Percentiles rank a stretch among this genome's conserved stretches.
phyloP scores from a whole-genome alignment of 2,888 invertebrate genomes.

The Caenorhabditis sinica region DNA sequence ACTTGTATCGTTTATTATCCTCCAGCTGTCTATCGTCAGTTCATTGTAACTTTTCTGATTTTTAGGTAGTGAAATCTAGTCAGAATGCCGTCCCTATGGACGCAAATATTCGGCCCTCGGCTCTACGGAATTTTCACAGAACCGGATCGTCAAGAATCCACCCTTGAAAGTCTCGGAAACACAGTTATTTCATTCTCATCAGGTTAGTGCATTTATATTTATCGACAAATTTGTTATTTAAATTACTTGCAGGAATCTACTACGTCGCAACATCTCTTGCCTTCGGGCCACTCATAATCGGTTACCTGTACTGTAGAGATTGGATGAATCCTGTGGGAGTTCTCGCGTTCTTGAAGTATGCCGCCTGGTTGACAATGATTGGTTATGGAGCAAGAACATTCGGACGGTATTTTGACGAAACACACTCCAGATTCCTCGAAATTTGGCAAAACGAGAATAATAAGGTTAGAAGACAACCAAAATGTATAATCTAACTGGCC shows the following conservation, averaged over 20 bases:
- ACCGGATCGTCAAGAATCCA: slow-evolving; percentile 46
- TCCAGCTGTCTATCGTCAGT: too few species aligned
- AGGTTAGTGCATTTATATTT: slow-evolving; percentile 36
- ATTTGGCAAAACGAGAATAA: slow-evolving; percentile 18
- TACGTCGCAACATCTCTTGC: slow-evolving; percentile 70
- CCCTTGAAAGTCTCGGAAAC: slow-evolving; percentile 63
- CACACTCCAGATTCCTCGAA: slow-evolving; percentile 16
- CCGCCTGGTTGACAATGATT: slow-evolving; percentile 55
- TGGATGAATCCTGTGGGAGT: slow-evolving; percentile 55
- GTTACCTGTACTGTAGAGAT: slow-evolving; percentile 65
- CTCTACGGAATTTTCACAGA: slow-evolving; percentile 66
- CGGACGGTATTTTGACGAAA: slow-evolving; percentile 31
- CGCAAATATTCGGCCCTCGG: slow-evolving; percentile 65
- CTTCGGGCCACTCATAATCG: slow-evolving; percentile 65
- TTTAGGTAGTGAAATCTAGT: background rate
- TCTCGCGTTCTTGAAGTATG: slow-evolving; percentile 53
- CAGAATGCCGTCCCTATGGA: slow-evolving; percentile 55
- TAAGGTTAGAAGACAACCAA: background rate
- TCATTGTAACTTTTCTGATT: background rate
- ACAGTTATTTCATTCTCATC: slow-evolving; percentile 52
- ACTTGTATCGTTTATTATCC: too few species aligned
- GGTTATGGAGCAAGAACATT: slow-evolving; percentile 65
- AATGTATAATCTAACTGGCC: background rate
- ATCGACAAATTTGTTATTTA: background rate
- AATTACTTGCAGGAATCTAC: slow-evolving; percentile 56